Percentiles rank a stretch among this genome's conserved stretches.
phyloP scores from a whole-genome alignment of 1,140 invertebrate species.

The Colletes gigas region DNA sequence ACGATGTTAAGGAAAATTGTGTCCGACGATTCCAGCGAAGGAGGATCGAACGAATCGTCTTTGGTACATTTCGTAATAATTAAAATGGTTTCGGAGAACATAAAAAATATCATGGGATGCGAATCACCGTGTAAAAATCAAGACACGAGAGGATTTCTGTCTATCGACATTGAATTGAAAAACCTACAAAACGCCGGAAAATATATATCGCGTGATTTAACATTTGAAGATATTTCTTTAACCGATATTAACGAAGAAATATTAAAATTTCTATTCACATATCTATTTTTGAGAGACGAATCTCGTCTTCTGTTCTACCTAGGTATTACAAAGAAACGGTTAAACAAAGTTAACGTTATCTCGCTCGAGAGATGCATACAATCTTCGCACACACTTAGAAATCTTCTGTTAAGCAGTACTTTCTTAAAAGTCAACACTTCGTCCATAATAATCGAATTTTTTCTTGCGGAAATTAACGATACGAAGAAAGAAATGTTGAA shows the following conservation, averaged over 20 bases:
- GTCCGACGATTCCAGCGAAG: not conserved
- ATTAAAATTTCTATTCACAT: not conserved
- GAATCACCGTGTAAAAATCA: not conserved
- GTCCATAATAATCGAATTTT: not conserved
- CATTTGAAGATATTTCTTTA: not conserved
- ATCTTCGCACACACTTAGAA: not conserved
- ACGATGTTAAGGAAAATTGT: not conserved
- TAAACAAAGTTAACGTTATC: not conserved
- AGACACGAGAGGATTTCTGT: not conserved
- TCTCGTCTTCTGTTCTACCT: not conserved
- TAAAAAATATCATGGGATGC: too few relatives aligned
- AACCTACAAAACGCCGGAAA: not conserved
- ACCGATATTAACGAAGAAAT: not conserved
- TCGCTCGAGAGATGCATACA: not conserved
- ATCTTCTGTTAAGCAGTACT: not conserved
- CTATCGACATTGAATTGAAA: not conserved
- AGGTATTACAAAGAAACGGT: not conserved
- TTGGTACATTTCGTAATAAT: not conserved
- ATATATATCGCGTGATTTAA: not conserved
- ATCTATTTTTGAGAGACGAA: constrained; percentile 3
- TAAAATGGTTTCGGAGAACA: too few relatives aligned
- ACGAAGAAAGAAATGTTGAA: not conserved
- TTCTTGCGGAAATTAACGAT: not conserved
- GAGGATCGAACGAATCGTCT: not conserved
- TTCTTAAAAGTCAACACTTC: not conserved